Conservation (phyloP, 2,113 vertebrate species). For the Cheirogaleus medius region DNA sequence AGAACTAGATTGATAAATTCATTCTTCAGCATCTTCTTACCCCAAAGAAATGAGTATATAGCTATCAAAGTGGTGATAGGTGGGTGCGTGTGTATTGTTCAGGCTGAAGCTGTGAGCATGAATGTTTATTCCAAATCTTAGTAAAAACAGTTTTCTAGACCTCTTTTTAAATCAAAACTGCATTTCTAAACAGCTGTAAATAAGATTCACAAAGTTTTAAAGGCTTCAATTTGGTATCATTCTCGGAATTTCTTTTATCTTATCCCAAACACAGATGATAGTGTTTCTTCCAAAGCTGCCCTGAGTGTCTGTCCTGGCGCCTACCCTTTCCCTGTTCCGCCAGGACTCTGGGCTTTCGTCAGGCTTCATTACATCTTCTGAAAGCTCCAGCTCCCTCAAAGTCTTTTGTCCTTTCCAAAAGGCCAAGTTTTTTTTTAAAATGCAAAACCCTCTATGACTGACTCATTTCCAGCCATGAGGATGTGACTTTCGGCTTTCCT, state of each 20-base stretch:
- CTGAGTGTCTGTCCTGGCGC: not conserved
- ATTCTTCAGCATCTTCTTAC: not conserved
- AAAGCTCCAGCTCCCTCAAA: not conserved
- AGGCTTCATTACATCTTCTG: not conserved
- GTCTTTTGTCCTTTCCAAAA: not conserved
- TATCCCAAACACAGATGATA: not conserved
- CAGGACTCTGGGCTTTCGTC: not conserved
- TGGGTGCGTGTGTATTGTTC: not conserved
- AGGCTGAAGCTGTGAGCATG: not conserved
- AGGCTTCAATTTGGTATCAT: not conserved
- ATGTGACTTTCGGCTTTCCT: not conserved
- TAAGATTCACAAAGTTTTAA: conserved; percentile 28
- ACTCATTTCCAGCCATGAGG: not conserved
- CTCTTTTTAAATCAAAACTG: not conserved
- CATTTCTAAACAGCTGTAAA: not conserved
- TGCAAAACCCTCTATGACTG: not conserved
- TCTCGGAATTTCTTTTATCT: not conserved
- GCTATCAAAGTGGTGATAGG: not conserved
- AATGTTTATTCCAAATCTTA: not conserved
- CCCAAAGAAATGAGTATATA: not conserved
- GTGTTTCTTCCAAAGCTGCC: not conserved
- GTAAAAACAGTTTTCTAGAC: not conserved
- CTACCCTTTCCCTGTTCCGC: not conserved
- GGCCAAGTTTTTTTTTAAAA: not conserved
- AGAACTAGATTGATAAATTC: not conserved